Evolutionary conservation across 2,113 vertebrate species (phyloP).

Genomic region (Tympanuchus pallidicinctus): DNA sequence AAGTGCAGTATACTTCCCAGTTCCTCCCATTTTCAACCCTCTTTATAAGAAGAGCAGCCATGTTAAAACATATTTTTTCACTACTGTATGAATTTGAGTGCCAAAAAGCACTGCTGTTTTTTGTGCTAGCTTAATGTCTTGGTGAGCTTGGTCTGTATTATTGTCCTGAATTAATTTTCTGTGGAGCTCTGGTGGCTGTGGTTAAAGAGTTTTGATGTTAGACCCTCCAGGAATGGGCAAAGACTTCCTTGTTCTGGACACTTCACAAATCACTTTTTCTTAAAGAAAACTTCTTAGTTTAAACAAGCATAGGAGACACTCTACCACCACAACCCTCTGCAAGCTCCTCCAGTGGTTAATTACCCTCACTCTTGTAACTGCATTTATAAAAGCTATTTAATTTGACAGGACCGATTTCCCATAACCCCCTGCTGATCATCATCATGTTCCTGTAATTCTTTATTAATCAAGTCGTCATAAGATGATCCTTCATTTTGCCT

Average conservation of each 20-base stretch:
- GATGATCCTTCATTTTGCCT: constrained; percentile 47
- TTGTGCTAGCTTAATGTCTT: neutral
- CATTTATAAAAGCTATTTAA: constrained; percentile 64
- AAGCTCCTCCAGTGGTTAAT: constrained; percentile 34
- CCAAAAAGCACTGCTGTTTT: neutral
- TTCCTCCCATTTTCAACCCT: neutral
- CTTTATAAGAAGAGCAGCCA: neutral
- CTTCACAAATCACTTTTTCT: neutral
- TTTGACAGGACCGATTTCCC: constrained; percentile 69
- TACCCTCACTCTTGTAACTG: constrained; percentile 47
- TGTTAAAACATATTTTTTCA: neutral
- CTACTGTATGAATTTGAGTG: neutral
- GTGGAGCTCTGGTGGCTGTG: neutral
- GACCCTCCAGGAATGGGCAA: neutral
- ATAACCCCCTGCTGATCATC: constrained; percentile 69
- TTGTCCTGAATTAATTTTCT: neutral
- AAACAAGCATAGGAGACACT: neutral
- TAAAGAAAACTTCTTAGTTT: neutral
- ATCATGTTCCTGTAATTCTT: constrained; percentile 69
- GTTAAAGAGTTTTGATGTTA: neutral
- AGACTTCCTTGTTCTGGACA: accelerated
- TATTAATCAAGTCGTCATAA: constrained; percentile 48
- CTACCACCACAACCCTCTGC: neutral
- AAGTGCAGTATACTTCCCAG: neutral
- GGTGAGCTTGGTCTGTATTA: accelerated